Evolutionary conservation across 2,888 invertebrate species (phyloP).

Genomic region (Petrophora chlorosata): DNA sequence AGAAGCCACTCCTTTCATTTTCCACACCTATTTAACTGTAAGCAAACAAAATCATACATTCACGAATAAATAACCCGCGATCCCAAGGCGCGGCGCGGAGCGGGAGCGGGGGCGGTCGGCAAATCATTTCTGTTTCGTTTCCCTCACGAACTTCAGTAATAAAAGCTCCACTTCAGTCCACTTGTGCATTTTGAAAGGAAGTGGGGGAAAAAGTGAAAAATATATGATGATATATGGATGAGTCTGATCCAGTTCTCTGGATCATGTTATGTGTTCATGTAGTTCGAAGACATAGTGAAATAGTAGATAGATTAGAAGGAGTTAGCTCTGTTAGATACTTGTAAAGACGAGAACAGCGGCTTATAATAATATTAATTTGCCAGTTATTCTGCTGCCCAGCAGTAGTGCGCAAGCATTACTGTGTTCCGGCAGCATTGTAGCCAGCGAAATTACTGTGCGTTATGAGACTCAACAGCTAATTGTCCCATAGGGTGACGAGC

Average conservation of each 20-base stretch:
- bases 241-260: constrained; percentile 15
- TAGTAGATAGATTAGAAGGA: neutral
- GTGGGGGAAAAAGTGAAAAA: constrained; percentile 44
- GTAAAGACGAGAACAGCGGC: too few relatives aligned
- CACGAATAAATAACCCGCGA: constrained; percentile 38
- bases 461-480: too few relatives aligned
- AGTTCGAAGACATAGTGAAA: neutral
- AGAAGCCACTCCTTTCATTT: constrained; percentile 32
- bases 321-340: too few relatives aligned
- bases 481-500: too few relatives aligned
- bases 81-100: constrained; percentile 36
- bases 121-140: constrained; percentile 44
- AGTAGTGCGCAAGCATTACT: too few relatives aligned
- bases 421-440: too few relatives aligned
- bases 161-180: constrained; percentile 48
- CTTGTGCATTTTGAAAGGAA: constrained; percentile 49
- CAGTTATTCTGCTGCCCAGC: too few relatives aligned
- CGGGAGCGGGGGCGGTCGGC: constrained; percentile 35
- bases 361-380: too few relatives aligned
- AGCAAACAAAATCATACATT: constrained; percentile 41
- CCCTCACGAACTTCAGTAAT: constrained; percentile 45
- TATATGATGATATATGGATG: constrained; percentile 24
- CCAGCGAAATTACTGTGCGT: too few relatives aligned
- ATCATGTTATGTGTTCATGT: neutral
- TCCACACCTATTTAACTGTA: constrained; percentile 38